These are phyloP conservation scores for Camelus dromedarius DNA, from an alignment of 2,113 vertebrate genomes.

Conservation along the genomic window DNA sequence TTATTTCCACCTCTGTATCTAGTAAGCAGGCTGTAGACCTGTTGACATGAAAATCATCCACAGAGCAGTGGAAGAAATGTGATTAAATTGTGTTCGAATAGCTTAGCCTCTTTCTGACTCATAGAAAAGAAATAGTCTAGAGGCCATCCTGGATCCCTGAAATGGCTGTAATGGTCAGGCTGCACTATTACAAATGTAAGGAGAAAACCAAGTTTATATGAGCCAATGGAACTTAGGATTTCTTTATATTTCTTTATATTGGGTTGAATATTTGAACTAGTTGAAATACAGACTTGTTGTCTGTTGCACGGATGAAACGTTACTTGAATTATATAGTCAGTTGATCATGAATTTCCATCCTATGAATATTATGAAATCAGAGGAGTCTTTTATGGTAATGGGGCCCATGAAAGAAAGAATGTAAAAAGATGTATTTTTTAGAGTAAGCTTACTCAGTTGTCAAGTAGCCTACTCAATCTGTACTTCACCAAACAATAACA, in stretches of 20 bases:
- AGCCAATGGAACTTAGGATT: neutral
- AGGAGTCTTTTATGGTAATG: neutral
- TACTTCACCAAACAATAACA: neutral
- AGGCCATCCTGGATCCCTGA: neutral
- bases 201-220: neutral
- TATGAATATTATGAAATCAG: neutral
- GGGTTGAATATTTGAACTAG: neutral
- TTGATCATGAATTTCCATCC: neutral
- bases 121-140: slow-evolving; percentile 13
- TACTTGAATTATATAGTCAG: neutral
- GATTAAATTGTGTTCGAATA: slow-evolving; percentile 23
- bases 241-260: slow-evolving; percentile 31
- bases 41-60: slow-evolving; percentile 38
- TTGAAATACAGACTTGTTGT: neutral
- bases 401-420: neutral
- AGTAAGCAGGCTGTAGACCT: neutral
- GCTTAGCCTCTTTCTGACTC: slow-evolving; percentile 18
- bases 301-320: neutral
- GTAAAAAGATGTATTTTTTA: neutral
- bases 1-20: slow-evolving; percentile 37
- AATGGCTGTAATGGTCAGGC: neutral
- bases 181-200: neutral
- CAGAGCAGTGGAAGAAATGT: neutral
- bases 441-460: neutral
- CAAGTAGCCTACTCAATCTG: neutral